Conservation (phyloP, 2,888 invertebrate genomes). For the Dryadula phaetusa region DNA sequence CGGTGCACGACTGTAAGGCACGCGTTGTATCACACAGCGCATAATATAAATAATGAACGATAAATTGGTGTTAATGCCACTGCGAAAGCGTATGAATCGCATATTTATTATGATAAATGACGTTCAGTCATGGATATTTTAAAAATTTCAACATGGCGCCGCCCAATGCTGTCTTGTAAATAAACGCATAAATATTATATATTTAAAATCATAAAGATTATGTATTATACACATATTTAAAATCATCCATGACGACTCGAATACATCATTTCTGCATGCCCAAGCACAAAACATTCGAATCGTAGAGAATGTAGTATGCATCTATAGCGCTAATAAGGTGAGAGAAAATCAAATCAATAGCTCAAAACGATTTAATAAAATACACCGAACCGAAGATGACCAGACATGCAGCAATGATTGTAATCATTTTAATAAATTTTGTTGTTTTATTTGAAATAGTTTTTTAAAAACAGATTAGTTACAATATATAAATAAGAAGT, state of each 20-base stretch:
- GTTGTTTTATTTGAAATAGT: constrained; percentile 29
- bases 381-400: constrained; percentile 73
- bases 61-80: constrained; percentile 77
- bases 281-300: constrained; percentile 76
- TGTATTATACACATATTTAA: constrained; percentile 48
- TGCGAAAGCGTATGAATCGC: constrained; percentile 70
- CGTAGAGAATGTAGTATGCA: constrained; percentile 70
- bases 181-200: constrained; percentile 21
- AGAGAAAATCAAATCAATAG: constrained; percentile 63
- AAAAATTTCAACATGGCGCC: constrained; percentile 40
- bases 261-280: constrained; percentile 83
- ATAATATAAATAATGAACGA: constrained; percentile 48
- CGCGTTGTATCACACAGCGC: constrained; percentile 55
- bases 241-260: constrained; percentile 63
- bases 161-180: neutral
- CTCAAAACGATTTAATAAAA: constrained; percentile 55
- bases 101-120: constrained; percentile 72
- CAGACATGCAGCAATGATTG: constrained; percentile 82
- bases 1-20: constrained; percentile 59
- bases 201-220: constrained; percentile 61
- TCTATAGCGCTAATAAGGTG: constrained; percentile 63
- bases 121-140: constrained; percentile 63
- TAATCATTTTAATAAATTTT: constrained; percentile 44
- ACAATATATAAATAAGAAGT: constrained; percentile 55
- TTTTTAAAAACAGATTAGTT: constrained; percentile 38